Percentiles rank a stretch among this genome's conserved stretches.
Evolutionary conservation across 2,797 vertebrate species (phyloP).

Genomic region (Zalophus californianus): DNA sequence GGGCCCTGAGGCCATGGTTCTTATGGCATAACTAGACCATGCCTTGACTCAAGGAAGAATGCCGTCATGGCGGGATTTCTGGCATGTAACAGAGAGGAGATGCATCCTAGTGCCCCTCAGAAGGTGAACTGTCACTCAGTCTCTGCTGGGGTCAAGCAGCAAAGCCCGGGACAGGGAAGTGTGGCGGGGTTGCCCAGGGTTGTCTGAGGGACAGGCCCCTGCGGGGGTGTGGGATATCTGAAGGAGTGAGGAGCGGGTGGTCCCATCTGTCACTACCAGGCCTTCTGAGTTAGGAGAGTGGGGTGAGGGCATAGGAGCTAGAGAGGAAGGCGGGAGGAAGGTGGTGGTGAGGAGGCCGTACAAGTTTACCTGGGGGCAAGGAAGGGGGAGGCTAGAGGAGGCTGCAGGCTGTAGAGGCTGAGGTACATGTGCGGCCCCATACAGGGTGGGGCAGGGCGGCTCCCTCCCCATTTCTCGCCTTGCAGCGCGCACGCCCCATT

Average conservation of each 20-base stretch:
- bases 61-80: neutral
- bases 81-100: neutral
- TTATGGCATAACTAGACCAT: neutral
- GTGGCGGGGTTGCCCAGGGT: neutral
- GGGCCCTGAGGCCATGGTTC: slow-evolving; percentile 32
- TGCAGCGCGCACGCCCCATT: neutral
- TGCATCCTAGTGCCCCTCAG: neutral
- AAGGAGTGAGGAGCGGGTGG: neutral
- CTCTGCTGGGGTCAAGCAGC: neutral
- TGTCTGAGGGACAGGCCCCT: neutral
- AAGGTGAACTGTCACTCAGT: neutral
- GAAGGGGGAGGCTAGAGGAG: neutral
- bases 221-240: no score
- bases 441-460: neutral
- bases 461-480: neutral
- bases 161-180: neutral
- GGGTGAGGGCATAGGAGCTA: neutral
- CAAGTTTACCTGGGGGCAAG: no score
- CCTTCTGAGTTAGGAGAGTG: neutral
- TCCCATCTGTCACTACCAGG: neutral
- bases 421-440: neutral
- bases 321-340: neutral
- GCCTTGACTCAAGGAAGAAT: slow-evolving; percentile 20
- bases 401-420: neutral
- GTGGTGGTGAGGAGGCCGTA: neutral